Conservation (phyloP, 2,797 vertebrate genomes). For the Pteronotus mesoamericanus region DNA sequence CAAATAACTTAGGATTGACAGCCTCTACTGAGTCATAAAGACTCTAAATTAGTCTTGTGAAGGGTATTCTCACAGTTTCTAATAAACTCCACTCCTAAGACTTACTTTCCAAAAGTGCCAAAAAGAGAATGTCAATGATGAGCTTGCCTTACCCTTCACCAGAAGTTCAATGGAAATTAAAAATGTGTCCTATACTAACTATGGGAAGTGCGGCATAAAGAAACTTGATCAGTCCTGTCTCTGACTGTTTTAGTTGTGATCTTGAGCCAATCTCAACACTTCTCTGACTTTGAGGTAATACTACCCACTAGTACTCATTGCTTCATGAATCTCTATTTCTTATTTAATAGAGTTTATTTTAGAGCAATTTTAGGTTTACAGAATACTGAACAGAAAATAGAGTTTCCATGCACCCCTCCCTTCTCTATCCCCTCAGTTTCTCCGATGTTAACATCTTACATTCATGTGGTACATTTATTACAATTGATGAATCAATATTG, state of each 20-base stretch:
- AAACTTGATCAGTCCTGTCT: not conserved
- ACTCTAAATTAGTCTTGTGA: constrained; percentile 71
- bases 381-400: not conserved
- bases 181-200: not conserved
- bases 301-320: not conserved
- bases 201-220: not conserved
- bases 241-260: not conserved
- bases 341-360: not conserved
- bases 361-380: not conserved
- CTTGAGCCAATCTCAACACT: not conserved
- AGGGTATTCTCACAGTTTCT: constrained; percentile 63
- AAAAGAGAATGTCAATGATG: constrained; percentile 47
- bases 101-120: constrained; percentile 51
- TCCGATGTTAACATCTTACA: not conserved
- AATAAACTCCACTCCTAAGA: constrained; percentile 60
- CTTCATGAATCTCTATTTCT: not conserved
- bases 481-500: not conserved
- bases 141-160: not conserved
- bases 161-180: not conserved
- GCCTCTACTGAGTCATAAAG: constrained; percentile 66
- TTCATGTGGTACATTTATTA: not conserved
- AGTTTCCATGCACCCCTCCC: not conserved
- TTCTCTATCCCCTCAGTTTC: not conserved
- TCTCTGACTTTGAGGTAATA: not conserved
- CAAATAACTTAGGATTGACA: constrained; percentile 77